Percentiles rank a stretch among this genome's conserved stretches.
These are phyloP conservation scores for Hybos culiciformis DNA, from an alignment of 2,888 invertebrate genomes.

Conservation along the genomic window DNA sequence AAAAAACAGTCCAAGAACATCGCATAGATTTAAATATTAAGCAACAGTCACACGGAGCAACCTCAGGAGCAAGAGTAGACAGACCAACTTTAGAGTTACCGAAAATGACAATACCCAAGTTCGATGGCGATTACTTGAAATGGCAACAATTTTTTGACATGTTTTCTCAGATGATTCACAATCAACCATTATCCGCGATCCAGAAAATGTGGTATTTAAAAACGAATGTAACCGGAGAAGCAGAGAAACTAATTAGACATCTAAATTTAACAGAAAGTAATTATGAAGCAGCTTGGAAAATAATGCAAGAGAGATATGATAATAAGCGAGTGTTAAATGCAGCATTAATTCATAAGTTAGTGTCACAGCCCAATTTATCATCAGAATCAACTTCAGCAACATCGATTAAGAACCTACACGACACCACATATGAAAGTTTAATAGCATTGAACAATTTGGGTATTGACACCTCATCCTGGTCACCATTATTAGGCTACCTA, in stretches of 20 bases:
- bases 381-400: background rate
- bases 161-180: slow-evolving; percentile 6
- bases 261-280: slow-evolving; percentile 2
- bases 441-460: background rate
- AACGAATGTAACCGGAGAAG: too few species aligned
- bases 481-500: background rate
- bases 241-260: too few species aligned
- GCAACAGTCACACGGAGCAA: too few species aligned
- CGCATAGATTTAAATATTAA: background rate
- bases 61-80: too few species aligned
- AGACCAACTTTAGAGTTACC: slow-evolving; percentile 1
- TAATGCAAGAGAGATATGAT: background rate
- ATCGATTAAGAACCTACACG: background rate
- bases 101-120: slow-evolving; percentile 7
- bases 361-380: background rate
- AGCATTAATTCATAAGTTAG: background rate
- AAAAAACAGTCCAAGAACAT: slow-evolving; percentile 1
- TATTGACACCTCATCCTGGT: background rate
- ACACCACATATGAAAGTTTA: background rate
- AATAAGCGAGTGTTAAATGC: slow-evolving; percentile 1
- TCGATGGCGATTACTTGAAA: slow-evolving; percentile 8
- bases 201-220: slow-evolving; percentile 12
- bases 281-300: slow-evolving; percentile 6
- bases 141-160: slow-evolving; percentile 9
- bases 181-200: slow-evolving; percentile 2